Base-by-base conservation (phyloP, 2,113 vertebrate species). In the Tragelaphus scriptus region DNA sequence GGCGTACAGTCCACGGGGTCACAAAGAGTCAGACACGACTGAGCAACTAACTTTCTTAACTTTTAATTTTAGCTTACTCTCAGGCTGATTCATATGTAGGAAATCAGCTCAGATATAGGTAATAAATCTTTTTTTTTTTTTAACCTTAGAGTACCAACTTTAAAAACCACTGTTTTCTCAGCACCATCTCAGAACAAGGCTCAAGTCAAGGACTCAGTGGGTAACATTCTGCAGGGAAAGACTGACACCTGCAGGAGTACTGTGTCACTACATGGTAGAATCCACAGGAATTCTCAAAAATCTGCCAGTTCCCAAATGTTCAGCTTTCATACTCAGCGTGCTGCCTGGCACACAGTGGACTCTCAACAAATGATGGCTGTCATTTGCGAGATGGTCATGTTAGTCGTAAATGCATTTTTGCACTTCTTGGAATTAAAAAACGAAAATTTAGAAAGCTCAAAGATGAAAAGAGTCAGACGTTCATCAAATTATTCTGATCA, bases 231-330 rank as follows among this genome's bases (percentile, higher is more conserved):
- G 82, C 87, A 61, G 55, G 94, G 36, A 40, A 97, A 94, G 91
- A 81, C 95, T 97, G 98, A 98, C 98, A 98, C 95, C 98, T 98
- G 88, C 89, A 98, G 98, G 98, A 95, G 13, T 0, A 30, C 12
- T 47, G 25, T 6, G 8, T 91, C 77, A 84, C 58, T 96, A 77
- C 95, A 98, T 6, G 26, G 8, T 25, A 85, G 86, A 89, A 82
- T 17, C 44, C 79, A 55, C 28, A 17, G 5, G 17, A 2, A 53
- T 40, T 68, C 30, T 68, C 36, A 90, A 95, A 82, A 95, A 30
- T 81, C 19, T 75, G 86, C 40, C 10, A 49, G 79, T 61, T 61
- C 4, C 0, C 2, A 16, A 30, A 55, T 1, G 44, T 36, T 25
- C 44, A 75, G 16, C 44, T 47, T 36, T 71, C 44, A 53, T 14